Evolutionary conservation across 2,888 invertebrate species (phyloP), one percentile per base, ranked within the genome.

Genomic region (Zhuqinia jingwanae): DNA sequence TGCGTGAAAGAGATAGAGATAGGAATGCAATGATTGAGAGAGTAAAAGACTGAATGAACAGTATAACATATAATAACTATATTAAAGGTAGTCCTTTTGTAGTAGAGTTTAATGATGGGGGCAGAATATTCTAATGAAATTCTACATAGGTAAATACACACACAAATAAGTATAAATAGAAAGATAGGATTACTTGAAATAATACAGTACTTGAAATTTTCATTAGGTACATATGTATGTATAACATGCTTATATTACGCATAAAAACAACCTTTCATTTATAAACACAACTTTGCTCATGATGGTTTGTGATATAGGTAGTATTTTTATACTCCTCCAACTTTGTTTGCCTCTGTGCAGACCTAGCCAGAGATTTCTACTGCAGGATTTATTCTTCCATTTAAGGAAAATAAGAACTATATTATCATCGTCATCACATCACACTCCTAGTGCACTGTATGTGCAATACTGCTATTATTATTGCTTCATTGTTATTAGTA

Each of bases 391-490:
- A n/a, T n/a, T 42, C 0, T 22, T 5, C 30, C n/a, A 70, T 25
- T 36, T 36, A 36, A 3, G 5, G 8, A 6, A 36, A 45, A 68
- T 3, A 45, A n/a, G 13, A 22, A 42, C 42, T 36, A 36, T 45
- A 47, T 47, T 30, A 63, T 63, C 36, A 22, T 65, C 70, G 50
- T 3, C 68, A 68, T 22, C 68, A 20, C 68, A 22, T 70, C 73
- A 76, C 22, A 42, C 11, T n/a, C n/a, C n/a, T n/a, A 76, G 13
- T 76, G 76, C 76, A 76, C 58, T n/a, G n/a, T 56, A 42, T 30
- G 47, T 78, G 78, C 78, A 78, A 78, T 78, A 27, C n/a, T n/a
- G n/a, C 63, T 60, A 36, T 45, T 63, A 63, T 78, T 56, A 76
- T 75, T 75, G 53, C 22, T 47, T 22, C 68, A 76, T 58, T 76